Evolutionary conservation across 2,797 vertebrate genomes (phyloP).

Genomic region (Neosilurus mollespiculum): DNA sequence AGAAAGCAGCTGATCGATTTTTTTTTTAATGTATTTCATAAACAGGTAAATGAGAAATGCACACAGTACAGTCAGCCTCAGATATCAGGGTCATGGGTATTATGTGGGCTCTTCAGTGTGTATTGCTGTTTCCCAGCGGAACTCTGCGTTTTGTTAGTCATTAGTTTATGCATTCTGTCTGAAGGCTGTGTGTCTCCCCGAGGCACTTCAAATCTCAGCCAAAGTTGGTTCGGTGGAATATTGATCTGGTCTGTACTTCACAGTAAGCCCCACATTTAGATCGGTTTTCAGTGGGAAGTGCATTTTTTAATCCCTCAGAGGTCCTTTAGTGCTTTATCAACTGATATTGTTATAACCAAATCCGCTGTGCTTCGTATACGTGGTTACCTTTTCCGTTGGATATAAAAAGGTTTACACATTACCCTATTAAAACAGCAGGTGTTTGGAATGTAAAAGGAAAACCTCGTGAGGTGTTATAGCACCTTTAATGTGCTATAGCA

Average conservation of each 20-base stretch:
- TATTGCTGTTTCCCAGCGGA: background rate
- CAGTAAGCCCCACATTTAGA: background rate
- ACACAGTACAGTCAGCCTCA: slow-evolving; percentile 33
- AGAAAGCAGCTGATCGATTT: background rate
- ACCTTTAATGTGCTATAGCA: background rate
- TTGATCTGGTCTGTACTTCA: slow-evolving; percentile 1
- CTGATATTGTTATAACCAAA: background rate
- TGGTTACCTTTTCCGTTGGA: background rate
- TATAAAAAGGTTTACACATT: background rate
- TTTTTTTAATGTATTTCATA: background rate
- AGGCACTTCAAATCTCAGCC: slow-evolving; percentile 13
- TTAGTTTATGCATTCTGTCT: slow-evolving; percentile 5
- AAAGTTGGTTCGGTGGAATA: background rate
- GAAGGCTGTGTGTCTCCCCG: background rate
- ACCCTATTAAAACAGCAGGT: background rate
- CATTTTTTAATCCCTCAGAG: background rate
- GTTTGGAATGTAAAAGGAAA: background rate
- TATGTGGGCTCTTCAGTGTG: background rate
- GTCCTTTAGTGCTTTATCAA: background rate
- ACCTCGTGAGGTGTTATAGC: background rate
- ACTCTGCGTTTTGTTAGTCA: background rate
- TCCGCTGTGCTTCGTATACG: too few relatives aligned
- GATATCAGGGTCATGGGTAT: slow-evolving; percentile 40
- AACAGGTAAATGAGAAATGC: slow-evolving; percentile 24
- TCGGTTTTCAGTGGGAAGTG: background rate